Percentiles rank a stretch among this genome's conserved stretches.
Evolutionary conservation across 2,888 invertebrate genomes (phyloP).

Genomic region (Euplagia quadripunctaria): DNA sequence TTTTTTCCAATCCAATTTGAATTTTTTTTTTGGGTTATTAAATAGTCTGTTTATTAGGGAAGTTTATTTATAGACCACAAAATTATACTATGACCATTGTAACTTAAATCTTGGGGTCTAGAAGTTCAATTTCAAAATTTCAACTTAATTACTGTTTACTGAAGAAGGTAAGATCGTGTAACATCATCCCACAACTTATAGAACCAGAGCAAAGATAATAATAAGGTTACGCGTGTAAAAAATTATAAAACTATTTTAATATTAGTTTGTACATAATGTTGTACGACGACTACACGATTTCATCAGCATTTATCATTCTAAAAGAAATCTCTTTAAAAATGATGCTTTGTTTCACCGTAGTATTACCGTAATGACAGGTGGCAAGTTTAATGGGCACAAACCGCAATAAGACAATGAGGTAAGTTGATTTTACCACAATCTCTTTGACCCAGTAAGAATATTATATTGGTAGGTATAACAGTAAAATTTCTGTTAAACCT

Average conservation of each 20-base stretch:
- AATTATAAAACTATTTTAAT: no score
- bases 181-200: not conserved
- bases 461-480: not conserved
- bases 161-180: not conserved
- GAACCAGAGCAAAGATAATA: not conserved
- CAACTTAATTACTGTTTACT: not conserved
- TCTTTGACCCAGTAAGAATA: slow-evolving; percentile 10
- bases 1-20: not conserved
- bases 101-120: no score
- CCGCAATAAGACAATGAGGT: slow-evolving; percentile 18
- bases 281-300: not conserved
- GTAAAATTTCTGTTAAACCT: slow-evolving; percentile 1
- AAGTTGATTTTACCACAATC: slow-evolving; percentile 17
- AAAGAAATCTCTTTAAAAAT: not conserved
- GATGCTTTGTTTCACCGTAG: slow-evolving; percentile 6
- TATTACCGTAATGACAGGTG: slow-evolving; percentile 5
- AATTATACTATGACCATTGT: no score
- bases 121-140: no score
- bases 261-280: not conserved
- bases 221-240: not conserved
- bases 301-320: not conserved
- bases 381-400: slow-evolving; percentile 4
- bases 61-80: no score
- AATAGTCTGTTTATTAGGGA: no score
- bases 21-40: no score